Evolutionary conservation across 1,140 invertebrate genomes (phyloP).

Genomic region (Conus betulinus): DNA sequence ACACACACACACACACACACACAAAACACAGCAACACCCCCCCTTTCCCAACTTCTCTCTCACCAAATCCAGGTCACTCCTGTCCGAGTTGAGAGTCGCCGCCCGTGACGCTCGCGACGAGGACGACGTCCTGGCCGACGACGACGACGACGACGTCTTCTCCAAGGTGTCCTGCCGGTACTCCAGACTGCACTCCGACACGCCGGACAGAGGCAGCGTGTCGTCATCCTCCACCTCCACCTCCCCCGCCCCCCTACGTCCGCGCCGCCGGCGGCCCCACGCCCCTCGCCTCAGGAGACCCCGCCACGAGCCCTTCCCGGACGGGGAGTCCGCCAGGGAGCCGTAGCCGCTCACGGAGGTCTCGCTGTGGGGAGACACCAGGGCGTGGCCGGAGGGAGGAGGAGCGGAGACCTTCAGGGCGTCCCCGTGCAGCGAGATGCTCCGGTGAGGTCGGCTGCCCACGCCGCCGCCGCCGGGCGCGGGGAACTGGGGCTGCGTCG

Average conservation of each 20-base stretch:
- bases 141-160: neutral
- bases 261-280: neutral
- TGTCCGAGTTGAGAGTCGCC: neutral
- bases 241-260: neutral
- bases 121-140: neutral
- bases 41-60: neutral
- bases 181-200: constrained; percentile 6
- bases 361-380: neutral
- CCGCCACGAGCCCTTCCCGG: neutral
- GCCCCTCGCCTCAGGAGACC: neutral
- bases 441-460: neutral
- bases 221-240: neutral
- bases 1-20: neutral
- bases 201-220: constrained; percentile 8
- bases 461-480: neutral
- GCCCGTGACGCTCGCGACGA: neutral
- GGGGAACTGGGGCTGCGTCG: neutral
- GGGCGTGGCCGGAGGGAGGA: neutral
- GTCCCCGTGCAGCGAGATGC: neutral
- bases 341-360: constrained; percentile 31
- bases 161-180: constrained; percentile 13
- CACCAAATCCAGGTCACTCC: constrained; percentile 24
- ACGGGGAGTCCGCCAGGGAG: constrained; percentile 27
- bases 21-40: neutral
- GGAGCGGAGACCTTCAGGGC: neutral